A percentile compares a stretch with the other conserved stretches of the same genome.
phyloP scores from a whole-genome alignment of 2,888 invertebrate species.

The Stenolophus ochropezus region DNA sequence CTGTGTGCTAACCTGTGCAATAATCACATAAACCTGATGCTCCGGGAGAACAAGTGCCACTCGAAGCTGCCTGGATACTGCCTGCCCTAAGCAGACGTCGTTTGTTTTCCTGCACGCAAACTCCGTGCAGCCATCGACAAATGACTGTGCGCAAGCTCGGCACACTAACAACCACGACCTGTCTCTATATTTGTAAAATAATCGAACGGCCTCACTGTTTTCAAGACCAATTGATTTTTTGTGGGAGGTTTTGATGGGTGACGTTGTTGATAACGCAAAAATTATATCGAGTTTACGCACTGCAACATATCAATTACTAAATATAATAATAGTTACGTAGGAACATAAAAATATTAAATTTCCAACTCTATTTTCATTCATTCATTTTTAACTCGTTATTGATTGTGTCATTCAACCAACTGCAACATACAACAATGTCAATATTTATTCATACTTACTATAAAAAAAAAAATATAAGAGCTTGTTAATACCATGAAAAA shows the following conservation, averaged over 20 bases:
- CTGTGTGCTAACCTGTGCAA: not conserved
- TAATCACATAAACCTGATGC: not conserved
- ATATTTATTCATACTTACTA: too few species aligned
- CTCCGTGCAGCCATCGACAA: conserved; percentile 41
- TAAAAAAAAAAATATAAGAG: too few species aligned
- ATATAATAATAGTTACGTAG: not conserved
- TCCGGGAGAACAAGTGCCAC: not conserved
- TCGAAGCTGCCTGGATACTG: conserved; percentile 8
- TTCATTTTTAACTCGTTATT: too few species aligned
- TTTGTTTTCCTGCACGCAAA: conserved; percentile 25
- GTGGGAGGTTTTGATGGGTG: conserved; percentile 12
- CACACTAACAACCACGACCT: conserved; percentile 37
- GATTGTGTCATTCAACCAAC: too few species aligned
- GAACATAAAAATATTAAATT: too few species aligned
- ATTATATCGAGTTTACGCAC: not conserved
- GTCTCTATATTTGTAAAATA: conserved; percentile 40
- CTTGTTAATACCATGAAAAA: too few species aligned
- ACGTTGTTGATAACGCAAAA: conserved; percentile 5
- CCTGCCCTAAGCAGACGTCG: not conserved
- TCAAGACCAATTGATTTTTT: conserved; percentile 47
- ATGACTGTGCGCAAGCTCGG: conserved; percentile 31
- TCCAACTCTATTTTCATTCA: too few species aligned
- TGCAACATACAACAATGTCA: too few species aligned
- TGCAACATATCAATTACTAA: not conserved
- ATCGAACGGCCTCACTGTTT: conserved; percentile 30